Base-by-base conservation (phyloP, 2,797 vertebrate species). In the Urophycis tenuis region DNA sequence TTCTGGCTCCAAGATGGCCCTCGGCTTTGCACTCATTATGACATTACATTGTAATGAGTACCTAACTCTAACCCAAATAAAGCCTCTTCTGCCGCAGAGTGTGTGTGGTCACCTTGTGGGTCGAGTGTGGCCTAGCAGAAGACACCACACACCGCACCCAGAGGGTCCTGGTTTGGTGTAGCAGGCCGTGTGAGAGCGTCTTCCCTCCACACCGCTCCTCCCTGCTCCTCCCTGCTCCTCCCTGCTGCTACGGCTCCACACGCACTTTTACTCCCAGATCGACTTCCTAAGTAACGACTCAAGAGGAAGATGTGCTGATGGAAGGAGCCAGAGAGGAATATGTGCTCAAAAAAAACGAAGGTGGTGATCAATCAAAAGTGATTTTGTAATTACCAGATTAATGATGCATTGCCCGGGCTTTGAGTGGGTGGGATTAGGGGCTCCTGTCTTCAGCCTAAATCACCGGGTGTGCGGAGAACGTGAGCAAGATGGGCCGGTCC, bases 351-450 rank as follows among this genome's bases (percentile, higher is more conserved):
- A 35, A 76, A 41, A 35, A 76, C 84, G 77, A 82, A 73, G 81
- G 81, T 73, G 25, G 72, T 39, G 39, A 85, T 83, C 80, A 81
- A 83, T 85, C 81, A 83, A 74, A 76, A 49, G 33, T 34, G 49
- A 76, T 86, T 76, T 79, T 72, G 72, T 64, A 84, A 78, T 84
- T 81, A 82, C 76, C 73, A 74, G 79, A 84, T 80, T 82, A 81
- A 83, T 82, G 79, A 49, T 79, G 79, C 75, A 29, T 78, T 70
- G 60, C 60, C 25, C 8, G 2, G 22, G 29, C 75, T 76, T 72
- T 75, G 34, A 53, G 71, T 71, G 19, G 34, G 35, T 74, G 25
- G 34, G 49, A 25, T 39, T 33, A 60, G 69, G 69, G 33, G 53
- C 53, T 25, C 74, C 45, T 17, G 75, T 73, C 49, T 25, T 25